Percentiles rank a stretch among this genome's conserved stretches.
Conservation (phyloP, 2,113 vertebrate species). For the Cyanoderma ruficeps region DNA sequence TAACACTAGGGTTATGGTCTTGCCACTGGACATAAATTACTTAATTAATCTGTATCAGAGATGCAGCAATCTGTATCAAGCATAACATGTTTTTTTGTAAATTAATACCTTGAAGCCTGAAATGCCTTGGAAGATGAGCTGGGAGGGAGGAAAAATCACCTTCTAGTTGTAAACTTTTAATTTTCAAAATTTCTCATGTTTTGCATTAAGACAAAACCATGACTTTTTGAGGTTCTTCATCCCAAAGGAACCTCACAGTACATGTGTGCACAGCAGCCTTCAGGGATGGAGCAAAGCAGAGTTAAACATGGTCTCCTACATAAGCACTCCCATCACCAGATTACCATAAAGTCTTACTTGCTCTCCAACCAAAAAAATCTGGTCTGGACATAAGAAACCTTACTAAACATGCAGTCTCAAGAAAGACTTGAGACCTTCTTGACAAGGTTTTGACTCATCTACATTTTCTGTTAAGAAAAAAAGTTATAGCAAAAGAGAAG, state of each 20-base stretch:
- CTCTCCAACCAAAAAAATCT: neutral
- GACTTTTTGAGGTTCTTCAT: neutral
- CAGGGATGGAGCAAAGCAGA: neutral
- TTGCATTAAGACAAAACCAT: neutral
- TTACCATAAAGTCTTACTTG: neutral
- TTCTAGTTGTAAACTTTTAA: neutral
- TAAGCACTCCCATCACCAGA: neutral
- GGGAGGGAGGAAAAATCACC: neutral
- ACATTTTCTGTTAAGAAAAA: neutral
- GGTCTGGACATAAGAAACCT: neutral
- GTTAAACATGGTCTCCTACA: neutral
- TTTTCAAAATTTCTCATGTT: neutral
- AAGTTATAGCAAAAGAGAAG: neutral
- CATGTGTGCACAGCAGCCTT: neutral
- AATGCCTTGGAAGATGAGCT: neutral
- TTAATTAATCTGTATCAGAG: slow-evolving; percentile 47
- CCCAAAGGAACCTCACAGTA: neutral
- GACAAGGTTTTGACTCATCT: neutral
- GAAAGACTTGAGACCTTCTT: neutral
- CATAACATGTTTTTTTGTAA: neutral
- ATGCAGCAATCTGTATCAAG: slow-evolving; percentile 30
- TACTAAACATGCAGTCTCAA: neutral
- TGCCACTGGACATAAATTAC: slow-evolving; percentile 23
- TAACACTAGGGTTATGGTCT: slow-evolving; percentile 29
- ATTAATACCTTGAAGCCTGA: neutral